Percentiles rank a stretch among this genome's conserved stretches.
Conservation (phyloP, 1,140 invertebrate genomes). For the Bombus soroeensis region DNA sequence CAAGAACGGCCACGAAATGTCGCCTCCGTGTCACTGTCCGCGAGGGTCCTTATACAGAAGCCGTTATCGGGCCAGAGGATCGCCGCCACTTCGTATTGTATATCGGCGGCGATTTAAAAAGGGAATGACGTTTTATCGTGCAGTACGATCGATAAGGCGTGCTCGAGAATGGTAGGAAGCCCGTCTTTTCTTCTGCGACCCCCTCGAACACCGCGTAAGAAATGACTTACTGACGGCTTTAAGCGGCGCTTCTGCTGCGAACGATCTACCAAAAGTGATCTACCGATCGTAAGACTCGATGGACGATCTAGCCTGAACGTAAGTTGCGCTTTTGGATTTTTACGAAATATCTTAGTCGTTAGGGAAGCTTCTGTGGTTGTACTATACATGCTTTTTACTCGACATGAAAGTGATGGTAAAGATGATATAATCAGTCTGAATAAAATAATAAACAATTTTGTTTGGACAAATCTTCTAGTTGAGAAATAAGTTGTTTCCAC, state of each 20-base stretch:
- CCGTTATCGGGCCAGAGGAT: conserved; percentile 49
- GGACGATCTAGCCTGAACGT: neutral
- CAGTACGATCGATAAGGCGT: conserved; percentile 59
- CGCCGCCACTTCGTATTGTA: conserved; percentile 56
- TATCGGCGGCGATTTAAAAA: conserved; percentile 64
- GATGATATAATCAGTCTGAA: too few relatives aligned
- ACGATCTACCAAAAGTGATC: neutral
- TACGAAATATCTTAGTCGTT: neutral
- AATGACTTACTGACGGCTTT: conserved; percentile 54
- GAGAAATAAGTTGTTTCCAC: too few relatives aligned
- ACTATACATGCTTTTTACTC: too few relatives aligned
- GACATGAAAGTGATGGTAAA: too few relatives aligned
- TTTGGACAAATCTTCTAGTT: too few relatives aligned
- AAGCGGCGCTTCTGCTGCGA: conserved; percentile 42
- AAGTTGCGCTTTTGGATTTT: neutral
- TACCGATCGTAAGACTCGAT: neutral
- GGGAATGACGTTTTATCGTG: conserved; percentile 57
- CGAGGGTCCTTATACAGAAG: conserved; percentile 32
- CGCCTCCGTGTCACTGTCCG: conserved; percentile 57
- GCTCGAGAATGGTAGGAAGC: conserved; percentile 51
- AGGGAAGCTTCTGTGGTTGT: too few relatives aligned
- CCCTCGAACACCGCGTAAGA: conserved; percentile 36
- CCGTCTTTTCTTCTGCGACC: conserved; percentile 31
- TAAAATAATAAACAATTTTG: too few relatives aligned
- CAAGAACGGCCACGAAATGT: conserved; percentile 55